Conservation (phyloP, 92 coral and sea anemone genomes). For the Epizoanthus rinbou region DNA sequence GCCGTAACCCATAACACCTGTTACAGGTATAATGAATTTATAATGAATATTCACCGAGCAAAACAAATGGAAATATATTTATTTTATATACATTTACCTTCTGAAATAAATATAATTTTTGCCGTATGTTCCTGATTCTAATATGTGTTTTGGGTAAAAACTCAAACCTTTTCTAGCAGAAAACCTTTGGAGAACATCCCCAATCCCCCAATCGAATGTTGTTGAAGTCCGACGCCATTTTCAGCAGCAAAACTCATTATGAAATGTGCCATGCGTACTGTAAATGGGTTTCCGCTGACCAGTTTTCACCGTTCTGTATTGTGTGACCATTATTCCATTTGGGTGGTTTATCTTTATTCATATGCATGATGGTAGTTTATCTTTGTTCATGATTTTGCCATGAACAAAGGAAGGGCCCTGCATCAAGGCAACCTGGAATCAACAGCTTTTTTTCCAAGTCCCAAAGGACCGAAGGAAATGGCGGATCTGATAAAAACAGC, state of each 20-base stretch:
- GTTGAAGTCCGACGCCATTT: constrained; percentile 38
- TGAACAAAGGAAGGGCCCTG: constrained; percentile 20
- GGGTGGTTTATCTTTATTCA: constrained; percentile 31
- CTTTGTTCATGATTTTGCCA: constrained; percentile 24
- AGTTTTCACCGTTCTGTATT: constrained; percentile 16
- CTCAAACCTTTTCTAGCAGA: not conserved
- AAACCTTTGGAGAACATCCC: constrained; percentile 44
- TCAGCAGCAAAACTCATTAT: constrained; percentile 45
- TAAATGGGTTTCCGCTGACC: constrained; percentile 48
- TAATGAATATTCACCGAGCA: not conserved
- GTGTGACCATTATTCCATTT: constrained; percentile 15
- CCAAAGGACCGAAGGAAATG: constrained; percentile 51
- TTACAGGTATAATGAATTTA: not conserved
- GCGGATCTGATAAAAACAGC: constrained; percentile 46
- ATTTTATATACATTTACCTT: not conserved
- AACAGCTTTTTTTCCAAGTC: constrained; percentile 50
- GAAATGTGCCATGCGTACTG: constrained; percentile 47
- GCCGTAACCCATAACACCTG: too few species aligned
- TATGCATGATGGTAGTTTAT: constrained; percentile 9
- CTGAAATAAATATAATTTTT: not conserved
- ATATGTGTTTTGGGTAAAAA: constrained; percentile 1
- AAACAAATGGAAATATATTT: not conserved
- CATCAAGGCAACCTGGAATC: constrained; percentile 44
- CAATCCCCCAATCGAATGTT: constrained; percentile 30
- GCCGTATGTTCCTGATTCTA: constrained; percentile 15